phyloP scores from a whole-genome alignment of 2,797 vertebrate species.

The Lagocephalus sceleratus region DNA sequence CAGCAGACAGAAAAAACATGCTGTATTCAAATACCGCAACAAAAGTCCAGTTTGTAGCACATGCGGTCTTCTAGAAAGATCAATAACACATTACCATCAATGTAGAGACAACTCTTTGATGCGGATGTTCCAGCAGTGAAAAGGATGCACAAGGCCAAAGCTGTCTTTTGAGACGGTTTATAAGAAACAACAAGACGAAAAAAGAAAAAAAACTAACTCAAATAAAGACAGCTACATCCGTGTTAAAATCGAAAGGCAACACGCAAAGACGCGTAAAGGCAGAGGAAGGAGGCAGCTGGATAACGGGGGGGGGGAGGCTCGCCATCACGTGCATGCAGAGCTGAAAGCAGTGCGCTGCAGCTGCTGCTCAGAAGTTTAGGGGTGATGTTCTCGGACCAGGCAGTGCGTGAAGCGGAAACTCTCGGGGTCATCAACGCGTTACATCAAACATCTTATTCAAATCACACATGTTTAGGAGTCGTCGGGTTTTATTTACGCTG shows the following conservation, averaged over 20 bases:
- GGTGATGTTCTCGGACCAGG: conserved; percentile 11
- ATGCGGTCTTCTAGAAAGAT: neutral
- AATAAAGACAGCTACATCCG: neutral
- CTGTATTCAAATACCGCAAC: too few relatives aligned
- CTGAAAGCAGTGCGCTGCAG: neutral
- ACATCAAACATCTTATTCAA: conserved; percentile 34
- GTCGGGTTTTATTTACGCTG: conserved; percentile 35
- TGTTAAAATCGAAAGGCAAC: conserved; percentile 1
- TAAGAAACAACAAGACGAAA: conserved; percentile 40
- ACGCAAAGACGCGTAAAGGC: too few relatives aligned
- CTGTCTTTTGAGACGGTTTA: conserved; percentile 34
- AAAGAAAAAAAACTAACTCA: conserved; percentile 2
- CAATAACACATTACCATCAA: too few relatives aligned
- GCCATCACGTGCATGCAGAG: neutral
- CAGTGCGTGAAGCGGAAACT: conserved; percentile 24
- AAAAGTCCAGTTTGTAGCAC: neutral
- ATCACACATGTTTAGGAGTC: conserved; percentile 36
- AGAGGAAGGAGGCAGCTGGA: too few relatives aligned
- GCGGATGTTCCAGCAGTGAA: conserved; percentile 24
- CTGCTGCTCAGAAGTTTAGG: neutral
- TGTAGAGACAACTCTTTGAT: conserved; percentile 27
- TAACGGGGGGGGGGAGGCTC: too few relatives aligned
- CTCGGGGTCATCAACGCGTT: conserved; percentile 24
- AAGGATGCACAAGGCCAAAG: conserved; percentile 26
- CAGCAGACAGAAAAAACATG: too few relatives aligned